Conservation (phyloP, 2,113 vertebrate genomes). For the Oreochromis spilurus region DNA sequence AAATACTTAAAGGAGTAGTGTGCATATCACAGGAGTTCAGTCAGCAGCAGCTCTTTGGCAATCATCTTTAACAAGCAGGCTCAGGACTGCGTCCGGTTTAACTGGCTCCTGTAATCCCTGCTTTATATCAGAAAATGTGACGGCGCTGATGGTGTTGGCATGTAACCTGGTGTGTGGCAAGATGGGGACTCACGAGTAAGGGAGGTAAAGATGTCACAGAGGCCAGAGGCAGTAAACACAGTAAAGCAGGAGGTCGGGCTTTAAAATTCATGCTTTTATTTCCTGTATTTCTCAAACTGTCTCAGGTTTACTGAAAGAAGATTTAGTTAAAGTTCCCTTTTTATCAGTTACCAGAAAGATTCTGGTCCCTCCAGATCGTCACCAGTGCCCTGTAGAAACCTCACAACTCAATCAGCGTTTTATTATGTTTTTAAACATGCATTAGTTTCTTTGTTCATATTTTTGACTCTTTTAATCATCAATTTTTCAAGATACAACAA, state of each 20-base stretch:
- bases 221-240: background rate
- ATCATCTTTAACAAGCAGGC: too few relatives aligned
- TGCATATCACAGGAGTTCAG: background rate
- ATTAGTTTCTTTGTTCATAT: background rate
- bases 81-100: background rate
- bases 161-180: background rate
- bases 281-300: background rate
- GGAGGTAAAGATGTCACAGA: background rate
- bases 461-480: background rate
- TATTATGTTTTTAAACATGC: background rate
- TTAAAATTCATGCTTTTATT: constrained; percentile 36
- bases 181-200: background rate
- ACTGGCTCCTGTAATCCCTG: background rate
- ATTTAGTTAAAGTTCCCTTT: constrained; percentile 5
- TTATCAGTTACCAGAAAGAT: background rate
- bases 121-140: background rate
- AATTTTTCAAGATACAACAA: background rate
- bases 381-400: background rate
- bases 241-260: background rate
- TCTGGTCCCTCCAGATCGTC: background rate
- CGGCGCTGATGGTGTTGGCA: fast-evolving
- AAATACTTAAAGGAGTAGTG: background rate
- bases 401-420: background rate
- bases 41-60: background rate
- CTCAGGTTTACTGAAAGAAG: background rate